Percentiles rank a stretch among this genome's conserved stretches.
Conservation (phyloP, 2,888 invertebrate genomes). For the Drosophila phalerata region DNA sequence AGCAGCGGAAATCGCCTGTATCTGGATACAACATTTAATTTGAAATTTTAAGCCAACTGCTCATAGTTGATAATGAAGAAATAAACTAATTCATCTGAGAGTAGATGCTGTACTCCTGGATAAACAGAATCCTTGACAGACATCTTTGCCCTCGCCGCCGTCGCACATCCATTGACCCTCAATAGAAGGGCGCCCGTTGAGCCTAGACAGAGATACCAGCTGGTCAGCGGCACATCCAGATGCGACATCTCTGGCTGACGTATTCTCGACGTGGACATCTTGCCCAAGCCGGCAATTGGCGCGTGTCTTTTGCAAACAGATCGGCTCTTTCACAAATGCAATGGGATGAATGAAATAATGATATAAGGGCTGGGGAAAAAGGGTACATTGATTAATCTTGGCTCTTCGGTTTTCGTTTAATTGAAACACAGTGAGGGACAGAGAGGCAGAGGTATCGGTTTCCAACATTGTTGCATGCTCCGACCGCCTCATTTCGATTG, state of each 20-base stretch:
- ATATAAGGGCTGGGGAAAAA: neutral
- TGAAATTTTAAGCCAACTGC: constrained; percentile 84
- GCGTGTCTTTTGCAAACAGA: too few species aligned
- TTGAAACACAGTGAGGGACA: neutral
- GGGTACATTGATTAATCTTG: neutral
- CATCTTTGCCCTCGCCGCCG: constrained; percentile 92
- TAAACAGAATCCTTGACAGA: constrained; percentile 90
- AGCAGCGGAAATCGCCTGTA: too few species aligned
- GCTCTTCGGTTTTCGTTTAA: neutral
- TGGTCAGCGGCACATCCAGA: constrained; percentile 86
- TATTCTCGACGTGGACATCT: constrained; percentile 87
- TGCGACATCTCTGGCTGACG: constrained; percentile 88
- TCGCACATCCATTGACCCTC: constrained; percentile 90
- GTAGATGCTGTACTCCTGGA: constrained; percentile 88
- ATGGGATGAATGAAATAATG: neutral
- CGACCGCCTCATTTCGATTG: constrained; percentile 36
- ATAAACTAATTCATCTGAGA: constrained; percentile 87
- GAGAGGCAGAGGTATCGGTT: neutral
- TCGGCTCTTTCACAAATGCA: too few species aligned
- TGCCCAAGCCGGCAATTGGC: constrained; percentile 88
- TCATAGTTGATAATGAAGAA: too few species aligned
- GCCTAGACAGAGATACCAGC: constrained; percentile 89
- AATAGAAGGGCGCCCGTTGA: constrained; percentile 87
- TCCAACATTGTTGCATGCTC: constrained; percentile 29
- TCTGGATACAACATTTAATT: constrained; percentile 75